These are phyloP conservation scores for Spialia ferax DNA, from an alignment of 2,888 invertebrate genomes.

Conservation along the genomic window DNA sequence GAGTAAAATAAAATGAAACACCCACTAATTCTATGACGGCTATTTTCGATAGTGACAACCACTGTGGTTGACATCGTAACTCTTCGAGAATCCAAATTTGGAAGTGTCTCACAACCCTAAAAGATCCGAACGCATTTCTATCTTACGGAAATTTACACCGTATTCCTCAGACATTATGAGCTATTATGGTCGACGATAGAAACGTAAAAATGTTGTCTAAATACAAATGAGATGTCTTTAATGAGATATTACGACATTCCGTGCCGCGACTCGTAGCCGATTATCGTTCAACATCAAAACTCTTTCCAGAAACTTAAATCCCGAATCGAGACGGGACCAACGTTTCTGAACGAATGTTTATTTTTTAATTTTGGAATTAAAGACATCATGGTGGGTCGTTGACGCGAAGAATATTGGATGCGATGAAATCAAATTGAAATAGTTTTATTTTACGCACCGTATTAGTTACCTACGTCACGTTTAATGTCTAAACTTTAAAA, in stretches of 20 bases:
- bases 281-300: slow-evolving; percentile 80
- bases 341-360: slow-evolving; percentile 72
- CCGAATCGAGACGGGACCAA: slow-evolving; percentile 77
- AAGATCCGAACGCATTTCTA: slow-evolving; percentile 26
- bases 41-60: slow-evolving; percentile 74
- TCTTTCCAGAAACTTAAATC: slow-evolving; percentile 83
- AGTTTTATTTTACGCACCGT: background rate
- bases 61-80: slow-evolving; percentile 73
- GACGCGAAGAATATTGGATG: slow-evolving; percentile 57
- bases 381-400: slow-evolving; percentile 68
- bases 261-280: slow-evolving; percentile 66
- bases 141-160: slow-evolving; percentile 41
- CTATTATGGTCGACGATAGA: slow-evolving; percentile 56
- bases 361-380: slow-evolving; percentile 77
- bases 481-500: background rate
- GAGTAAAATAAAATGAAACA: slow-evolving; percentile 64
- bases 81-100: slow-evolving; percentile 74
- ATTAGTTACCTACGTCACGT: background rate
- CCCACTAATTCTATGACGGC: slow-evolving; percentile 56
- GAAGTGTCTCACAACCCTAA: slow-evolving; percentile 54
- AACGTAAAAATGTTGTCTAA: slow-evolving; percentile 61
- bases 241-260: slow-evolving; percentile 82
- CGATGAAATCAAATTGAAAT: slow-evolving; percentile 25
- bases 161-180: slow-evolving; percentile 27
- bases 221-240: slow-evolving; percentile 65